Percentiles rank a stretch among this genome's conserved stretches.
These are phyloP conservation scores for Ficedula albicollis DNA, from an alignment of 2,797 vertebrate species.

Conservation along the genomic window DNA sequence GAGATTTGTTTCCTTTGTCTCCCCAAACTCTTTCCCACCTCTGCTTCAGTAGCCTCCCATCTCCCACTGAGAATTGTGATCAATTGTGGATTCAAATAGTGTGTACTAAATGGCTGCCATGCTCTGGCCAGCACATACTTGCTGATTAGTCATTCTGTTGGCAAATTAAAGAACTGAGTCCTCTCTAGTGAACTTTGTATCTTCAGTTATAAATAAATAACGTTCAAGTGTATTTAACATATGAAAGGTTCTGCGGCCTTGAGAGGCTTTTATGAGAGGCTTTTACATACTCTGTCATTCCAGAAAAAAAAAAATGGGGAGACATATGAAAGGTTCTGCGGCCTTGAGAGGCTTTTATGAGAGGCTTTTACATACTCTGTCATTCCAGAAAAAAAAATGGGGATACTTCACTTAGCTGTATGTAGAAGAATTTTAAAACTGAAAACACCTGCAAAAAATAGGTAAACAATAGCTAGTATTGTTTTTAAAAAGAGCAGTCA, in stretches of 20 bases:
- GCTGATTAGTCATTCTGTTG: background rate
- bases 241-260: background rate
- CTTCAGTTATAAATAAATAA: background rate
- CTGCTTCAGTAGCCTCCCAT: background rate
- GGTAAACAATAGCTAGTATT: background rate
- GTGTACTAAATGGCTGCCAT: background rate
- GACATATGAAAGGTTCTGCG: background rate
- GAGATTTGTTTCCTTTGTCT: background rate
- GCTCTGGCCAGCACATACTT: background rate
- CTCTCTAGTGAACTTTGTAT: background rate
- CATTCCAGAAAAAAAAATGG: background rate
- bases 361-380: background rate
- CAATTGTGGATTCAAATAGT: background rate
- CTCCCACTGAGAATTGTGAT: background rate
- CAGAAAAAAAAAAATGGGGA: background rate
- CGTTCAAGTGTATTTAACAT: background rate
- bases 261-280: background rate
- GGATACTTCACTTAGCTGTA: background rate
- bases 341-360: background rate
- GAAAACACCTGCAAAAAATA: background rate
- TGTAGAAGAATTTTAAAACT: background rate
- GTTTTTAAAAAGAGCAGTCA: background rate
- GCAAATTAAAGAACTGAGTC: background rate
- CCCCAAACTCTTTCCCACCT: background rate
- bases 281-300: background rate